These are phyloP conservation scores for Stomatorhinus walkeri DNA, from an alignment of 2,797 vertebrate genomes.

Conservation along the genomic window DNA sequence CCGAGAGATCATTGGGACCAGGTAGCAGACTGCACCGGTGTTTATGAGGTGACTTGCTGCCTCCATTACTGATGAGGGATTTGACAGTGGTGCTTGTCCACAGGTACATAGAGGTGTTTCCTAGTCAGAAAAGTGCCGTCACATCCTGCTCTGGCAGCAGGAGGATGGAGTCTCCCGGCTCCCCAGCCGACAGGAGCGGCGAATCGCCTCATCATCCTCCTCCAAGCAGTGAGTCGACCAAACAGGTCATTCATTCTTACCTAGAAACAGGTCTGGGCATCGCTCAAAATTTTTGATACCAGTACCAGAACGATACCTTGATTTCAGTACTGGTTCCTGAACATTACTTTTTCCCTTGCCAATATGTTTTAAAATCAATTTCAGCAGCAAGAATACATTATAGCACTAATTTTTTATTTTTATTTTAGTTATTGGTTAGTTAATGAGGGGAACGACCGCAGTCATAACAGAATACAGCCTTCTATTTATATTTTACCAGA, in stretches of 20 bases:
- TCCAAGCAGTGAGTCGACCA: constrained; percentile 4
- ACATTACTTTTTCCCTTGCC: neutral
- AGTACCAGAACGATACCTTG: neutral
- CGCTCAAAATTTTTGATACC: neutral
- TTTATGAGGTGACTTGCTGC: neutral
- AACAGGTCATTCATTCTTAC: neutral
- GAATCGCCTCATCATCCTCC: neutral
- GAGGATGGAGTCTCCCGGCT: neutral
- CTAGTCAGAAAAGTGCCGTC: constrained; percentile 66
- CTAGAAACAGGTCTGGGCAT: neutral
- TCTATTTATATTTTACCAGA: neutral
- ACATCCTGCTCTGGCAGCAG: neutral
- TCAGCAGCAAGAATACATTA: neutral
- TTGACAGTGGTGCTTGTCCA: constrained; percentile 4
- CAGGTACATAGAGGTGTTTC: constrained; percentile 88
- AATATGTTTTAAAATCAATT: neutral
- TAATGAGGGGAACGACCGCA: neutral
- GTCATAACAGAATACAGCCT: neutral
- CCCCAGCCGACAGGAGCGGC: neutral
- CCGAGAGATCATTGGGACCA: constrained; percentile 70
- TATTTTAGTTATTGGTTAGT: neutral
- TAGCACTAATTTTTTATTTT: neutral
- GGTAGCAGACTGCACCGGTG: constrained; percentile 49
- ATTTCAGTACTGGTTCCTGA: neutral
- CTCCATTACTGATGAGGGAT: neutral